Evolutionary conservation across 2,888 invertebrate species (phyloP).

Genomic region (Eugnorisma glareosa): DNA sequence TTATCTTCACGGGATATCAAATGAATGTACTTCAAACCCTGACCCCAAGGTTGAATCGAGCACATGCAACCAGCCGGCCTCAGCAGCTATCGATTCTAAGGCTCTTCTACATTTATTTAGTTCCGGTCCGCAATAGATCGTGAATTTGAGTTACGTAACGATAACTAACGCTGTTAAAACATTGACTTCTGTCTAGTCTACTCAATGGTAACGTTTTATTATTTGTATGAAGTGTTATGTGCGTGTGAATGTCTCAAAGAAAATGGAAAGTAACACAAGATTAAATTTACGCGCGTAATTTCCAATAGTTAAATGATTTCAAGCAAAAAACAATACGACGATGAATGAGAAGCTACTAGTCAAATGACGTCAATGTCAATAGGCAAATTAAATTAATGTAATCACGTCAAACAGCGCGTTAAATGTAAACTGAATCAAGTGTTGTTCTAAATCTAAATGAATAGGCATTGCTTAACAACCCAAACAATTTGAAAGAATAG

Average conservation of each 20-base stretch:
- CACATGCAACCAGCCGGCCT: slow-evolving; percentile 75
- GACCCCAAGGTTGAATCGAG: slow-evolving; percentile 79
- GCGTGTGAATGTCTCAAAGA: slow-evolving; percentile 59
- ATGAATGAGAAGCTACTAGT: slow-evolving; percentile 36
- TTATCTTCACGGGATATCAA: slow-evolving; percentile 75
- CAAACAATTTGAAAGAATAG: slow-evolving; percentile 37
- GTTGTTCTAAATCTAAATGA: slow-evolving; percentile 39
- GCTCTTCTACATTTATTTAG: slow-evolving; percentile 76
- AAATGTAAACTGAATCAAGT: slow-evolving; percentile 27
- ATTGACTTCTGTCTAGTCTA: slow-evolving; percentile 50
- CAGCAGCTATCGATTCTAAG: slow-evolving; percentile 73
- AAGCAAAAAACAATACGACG: slow-evolving; percentile 41
- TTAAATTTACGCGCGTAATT: slow-evolving; percentile 55
- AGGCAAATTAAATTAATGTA: slow-evolving; percentile 47
- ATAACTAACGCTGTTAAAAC: slow-evolving; percentile 57
- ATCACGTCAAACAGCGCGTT: slow-evolving; percentile 31
- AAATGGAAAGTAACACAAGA: slow-evolving; percentile 62
- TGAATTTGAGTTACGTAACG: slow-evolving; percentile 62
- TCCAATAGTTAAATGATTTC: slow-evolving; percentile 54
- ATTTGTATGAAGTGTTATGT: slow-evolving; percentile 57
- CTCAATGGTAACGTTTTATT: slow-evolving; percentile 49
- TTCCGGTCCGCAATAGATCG: slow-evolving; percentile 75
- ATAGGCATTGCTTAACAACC: slow-evolving; percentile 28
- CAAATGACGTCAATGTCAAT: slow-evolving; percentile 58
- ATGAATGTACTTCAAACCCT: slow-evolving; percentile 77